phyloP scores from a whole-genome alignment of 1,140 invertebrate genomes.

The Aphis gossypii region DNA sequence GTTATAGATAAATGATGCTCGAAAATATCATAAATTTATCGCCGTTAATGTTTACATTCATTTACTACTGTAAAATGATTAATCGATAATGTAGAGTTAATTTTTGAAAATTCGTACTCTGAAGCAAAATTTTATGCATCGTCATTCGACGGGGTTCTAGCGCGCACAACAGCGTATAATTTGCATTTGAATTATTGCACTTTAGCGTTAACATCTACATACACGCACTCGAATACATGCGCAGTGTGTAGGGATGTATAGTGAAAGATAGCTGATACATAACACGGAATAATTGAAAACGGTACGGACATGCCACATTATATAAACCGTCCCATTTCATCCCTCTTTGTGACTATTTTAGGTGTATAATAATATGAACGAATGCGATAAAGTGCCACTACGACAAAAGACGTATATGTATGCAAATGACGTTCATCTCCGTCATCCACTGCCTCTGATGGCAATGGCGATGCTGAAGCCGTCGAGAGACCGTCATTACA shows the following conservation, averaged over 20 bases:
- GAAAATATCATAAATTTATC: constrained; percentile 11
- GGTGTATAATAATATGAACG: constrained; percentile 12
- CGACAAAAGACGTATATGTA: constrained; percentile 14
- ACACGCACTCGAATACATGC: not conserved
- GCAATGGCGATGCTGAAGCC: not conserved
- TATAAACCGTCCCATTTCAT: not conserved
- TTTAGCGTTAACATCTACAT: not conserved
- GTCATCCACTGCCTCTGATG: not conserved
- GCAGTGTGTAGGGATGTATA: not conserved
- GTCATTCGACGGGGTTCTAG: not conserved
- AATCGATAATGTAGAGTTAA: constrained; percentile 10
- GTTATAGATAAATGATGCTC: not conserved
- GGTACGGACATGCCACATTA: not conserved
- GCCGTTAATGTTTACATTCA: not conserved
- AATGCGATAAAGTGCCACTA: not conserved
- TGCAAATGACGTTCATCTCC: constrained; percentile 39
- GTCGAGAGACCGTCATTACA: constrained; percentile 33
- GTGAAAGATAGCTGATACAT: not conserved
- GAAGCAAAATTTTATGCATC: not conserved
- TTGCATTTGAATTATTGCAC: constrained; percentile 18
- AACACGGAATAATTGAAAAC: constrained; percentile 19
- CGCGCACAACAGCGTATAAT: not conserved
- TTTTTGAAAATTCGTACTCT: constrained; percentile 11
- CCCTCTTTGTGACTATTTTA: not conserved
- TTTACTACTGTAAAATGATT: not conserved